phyloP scores from a whole-genome alignment of 2,113 vertebrate species.

The Burhinus oedicnemus region DNA sequence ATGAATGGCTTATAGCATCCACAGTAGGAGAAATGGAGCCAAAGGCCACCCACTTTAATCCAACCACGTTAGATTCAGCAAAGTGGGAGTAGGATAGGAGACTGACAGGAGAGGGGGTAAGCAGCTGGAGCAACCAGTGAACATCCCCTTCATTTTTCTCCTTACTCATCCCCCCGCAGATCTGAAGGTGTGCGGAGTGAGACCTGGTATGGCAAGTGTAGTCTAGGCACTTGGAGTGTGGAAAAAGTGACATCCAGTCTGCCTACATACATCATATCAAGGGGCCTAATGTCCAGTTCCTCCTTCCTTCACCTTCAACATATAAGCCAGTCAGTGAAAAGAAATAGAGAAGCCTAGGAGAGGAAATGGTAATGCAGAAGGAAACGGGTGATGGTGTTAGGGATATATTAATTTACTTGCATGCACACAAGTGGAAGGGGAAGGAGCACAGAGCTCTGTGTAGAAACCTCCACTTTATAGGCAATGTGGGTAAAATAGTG shows the following conservation, averaged over 20 bases:
- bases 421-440: neutral
- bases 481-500: neutral
- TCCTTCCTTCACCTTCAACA: neutral
- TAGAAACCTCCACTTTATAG: neutral
- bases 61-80: neutral
- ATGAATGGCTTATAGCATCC: neutral
- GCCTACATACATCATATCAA: neutral
- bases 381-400: neutral
- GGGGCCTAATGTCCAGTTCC: neutral
- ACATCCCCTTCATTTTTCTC: neutral
- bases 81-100: neutral
- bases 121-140: neutral
- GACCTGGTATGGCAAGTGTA: neutral
- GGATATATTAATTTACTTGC: neutral
- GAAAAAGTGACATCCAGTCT: neutral
- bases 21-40: neutral
- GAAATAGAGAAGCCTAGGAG: neutral
- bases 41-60: neutral
- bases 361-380: neutral
- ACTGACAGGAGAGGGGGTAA: neutral
- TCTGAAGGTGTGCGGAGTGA: neutral
- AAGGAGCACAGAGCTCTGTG: neutral
- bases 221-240: neutral
- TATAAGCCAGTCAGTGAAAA: neutral
- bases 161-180: neutral